Percentiles rank a stretch among this genome's conserved stretches.
Conservation (phyloP, 2,797 vertebrate species). For the Chelidonichthys spinosus region DNA sequence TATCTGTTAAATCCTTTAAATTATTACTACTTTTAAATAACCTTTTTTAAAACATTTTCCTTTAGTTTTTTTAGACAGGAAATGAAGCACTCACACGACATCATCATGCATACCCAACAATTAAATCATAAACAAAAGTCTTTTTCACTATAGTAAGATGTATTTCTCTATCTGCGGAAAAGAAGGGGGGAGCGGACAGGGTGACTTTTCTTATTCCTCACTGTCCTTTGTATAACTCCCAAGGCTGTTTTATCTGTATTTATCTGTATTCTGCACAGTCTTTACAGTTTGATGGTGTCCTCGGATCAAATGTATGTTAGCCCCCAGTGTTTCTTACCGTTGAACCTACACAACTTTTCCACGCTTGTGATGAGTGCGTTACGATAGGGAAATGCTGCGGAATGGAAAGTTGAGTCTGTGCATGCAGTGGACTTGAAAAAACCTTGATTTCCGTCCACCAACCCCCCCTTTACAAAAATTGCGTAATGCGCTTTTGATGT, state of each 20-base stretch:
- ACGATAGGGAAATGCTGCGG: conserved; percentile 65
- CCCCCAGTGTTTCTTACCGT: conserved; percentile 47
- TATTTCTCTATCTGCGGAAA: background rate
- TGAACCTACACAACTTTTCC: conserved; percentile 64
- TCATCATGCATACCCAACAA: background rate
- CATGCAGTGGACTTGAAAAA: conserved; percentile 66
- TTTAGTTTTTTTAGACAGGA: background rate
- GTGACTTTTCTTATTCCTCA: background rate
- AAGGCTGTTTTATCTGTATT: conserved; percentile 21
- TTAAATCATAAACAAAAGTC: conserved; percentile 20
- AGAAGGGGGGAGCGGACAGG: background rate
- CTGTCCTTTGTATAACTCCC: background rate
- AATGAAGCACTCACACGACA: background rate
- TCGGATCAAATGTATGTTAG: conserved; percentile 38
- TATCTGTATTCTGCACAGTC: conserved; percentile 27
- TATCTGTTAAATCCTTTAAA: conserved; percentile 5
- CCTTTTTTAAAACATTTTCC: background rate
- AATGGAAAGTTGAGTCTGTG: conserved; percentile 76
- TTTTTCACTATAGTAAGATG: conserved; percentile 11
- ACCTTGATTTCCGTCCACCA: conserved; percentile 70
- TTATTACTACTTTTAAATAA: background rate
- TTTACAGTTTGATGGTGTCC: conserved; percentile 30
- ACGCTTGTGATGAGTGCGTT: conserved; percentile 53
- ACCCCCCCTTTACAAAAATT: conserved; percentile 61
- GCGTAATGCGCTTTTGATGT: conserved; percentile 80